Evolutionary conservation across 2,888 invertebrate species (phyloP).

Genomic region (Papilio elwesi): DNA sequence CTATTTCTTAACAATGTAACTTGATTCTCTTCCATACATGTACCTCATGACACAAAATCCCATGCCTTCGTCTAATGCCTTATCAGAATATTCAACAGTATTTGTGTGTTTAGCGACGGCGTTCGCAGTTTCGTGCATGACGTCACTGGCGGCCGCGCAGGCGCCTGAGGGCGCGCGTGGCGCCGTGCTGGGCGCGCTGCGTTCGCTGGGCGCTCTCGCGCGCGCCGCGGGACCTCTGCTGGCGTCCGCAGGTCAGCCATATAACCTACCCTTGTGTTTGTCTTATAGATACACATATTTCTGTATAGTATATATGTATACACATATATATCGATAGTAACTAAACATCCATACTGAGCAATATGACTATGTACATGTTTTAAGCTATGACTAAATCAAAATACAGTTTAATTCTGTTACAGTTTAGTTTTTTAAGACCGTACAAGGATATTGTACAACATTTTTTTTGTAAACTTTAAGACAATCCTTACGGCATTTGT

Average conservation of each 20-base stretch:
- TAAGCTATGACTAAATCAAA: neutral
- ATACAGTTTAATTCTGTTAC: no score
- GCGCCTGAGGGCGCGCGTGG: slow-evolving; percentile 92
- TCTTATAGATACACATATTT: no score
- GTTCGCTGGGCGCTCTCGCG: slow-evolving; percentile 97
- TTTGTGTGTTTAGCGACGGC: slow-evolving; percentile 87
- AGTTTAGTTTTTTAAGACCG: no score
- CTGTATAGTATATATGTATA: neutral
- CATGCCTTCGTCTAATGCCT: neutral
- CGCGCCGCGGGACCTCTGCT: slow-evolving; percentile 95
- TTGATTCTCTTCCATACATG: neutral
- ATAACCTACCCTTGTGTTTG: slow-evolving; percentile 29
- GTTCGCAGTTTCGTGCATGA: slow-evolving; percentile 98
- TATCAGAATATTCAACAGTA: neutral
- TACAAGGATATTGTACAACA: no score
- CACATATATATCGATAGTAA: no score
- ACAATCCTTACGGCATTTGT: no score
- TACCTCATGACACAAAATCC: neutral
- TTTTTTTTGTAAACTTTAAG: no score
- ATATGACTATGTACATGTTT: neutral
- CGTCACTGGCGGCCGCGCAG: slow-evolving; percentile 94
- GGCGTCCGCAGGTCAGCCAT: slow-evolving; percentile 88
- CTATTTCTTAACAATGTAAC: no score
- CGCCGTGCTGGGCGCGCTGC: slow-evolving; percentile 95
- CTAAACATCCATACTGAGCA: no score